Evolutionary conservation across 1,140 invertebrate genomes (phyloP).

Genomic region (Lordiphosa collinella): DNA sequence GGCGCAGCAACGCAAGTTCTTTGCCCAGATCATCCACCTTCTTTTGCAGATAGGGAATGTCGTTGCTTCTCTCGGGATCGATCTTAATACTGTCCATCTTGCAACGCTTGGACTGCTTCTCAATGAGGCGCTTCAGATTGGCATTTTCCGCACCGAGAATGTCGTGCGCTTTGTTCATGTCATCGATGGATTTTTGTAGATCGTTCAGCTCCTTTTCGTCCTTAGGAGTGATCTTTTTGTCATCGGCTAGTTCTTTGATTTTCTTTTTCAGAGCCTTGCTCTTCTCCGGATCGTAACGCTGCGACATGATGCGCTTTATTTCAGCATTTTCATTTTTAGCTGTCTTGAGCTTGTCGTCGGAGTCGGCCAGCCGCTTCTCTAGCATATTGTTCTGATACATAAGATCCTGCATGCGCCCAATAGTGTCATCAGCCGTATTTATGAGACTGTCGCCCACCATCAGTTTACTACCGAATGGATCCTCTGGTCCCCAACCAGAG

Average conservation of each 20-base stretch:
- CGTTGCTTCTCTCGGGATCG: slow-evolving; percentile 57
- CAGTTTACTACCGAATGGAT: slow-evolving; percentile 19
- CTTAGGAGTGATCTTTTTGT: slow-evolving; percentile 45
- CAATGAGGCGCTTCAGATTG: slow-evolving; percentile 57
- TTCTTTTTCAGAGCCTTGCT: slow-evolving; percentile 43
- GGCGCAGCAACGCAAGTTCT: slow-evolving; percentile 51
- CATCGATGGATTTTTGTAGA: slow-evolving; percentile 50
- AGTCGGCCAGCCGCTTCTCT: slow-evolving; percentile 28
- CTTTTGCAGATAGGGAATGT: slow-evolving; percentile 56
- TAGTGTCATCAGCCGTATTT: slow-evolving; percentile 45
- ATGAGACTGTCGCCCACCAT: slow-evolving; percentile 58
- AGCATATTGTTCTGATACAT: slow-evolving; percentile 53
- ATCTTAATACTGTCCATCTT: slow-evolving; percentile 39
- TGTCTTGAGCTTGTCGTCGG: slow-evolving; percentile 33
- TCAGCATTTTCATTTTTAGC: slow-evolving; percentile 40
- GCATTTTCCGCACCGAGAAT: slow-evolving; percentile 61
- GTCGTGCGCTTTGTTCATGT: slow-evolving; percentile 62
- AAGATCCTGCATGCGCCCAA: slow-evolving; percentile 40
- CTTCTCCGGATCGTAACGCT: slow-evolving; percentile 53
- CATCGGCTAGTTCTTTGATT: slow-evolving; percentile 45
- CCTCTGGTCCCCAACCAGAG: background rate
- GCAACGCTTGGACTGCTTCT: slow-evolving; percentile 51
- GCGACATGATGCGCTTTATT: slow-evolving; percentile 59
- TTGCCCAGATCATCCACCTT: slow-evolving; percentile 57
- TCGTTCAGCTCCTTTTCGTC: slow-evolving; percentile 50